Percentiles rank a stretch among this genome's conserved stretches.
Conservation (phyloP, 1,140 invertebrate species). For the Spodoptera litura region DNA sequence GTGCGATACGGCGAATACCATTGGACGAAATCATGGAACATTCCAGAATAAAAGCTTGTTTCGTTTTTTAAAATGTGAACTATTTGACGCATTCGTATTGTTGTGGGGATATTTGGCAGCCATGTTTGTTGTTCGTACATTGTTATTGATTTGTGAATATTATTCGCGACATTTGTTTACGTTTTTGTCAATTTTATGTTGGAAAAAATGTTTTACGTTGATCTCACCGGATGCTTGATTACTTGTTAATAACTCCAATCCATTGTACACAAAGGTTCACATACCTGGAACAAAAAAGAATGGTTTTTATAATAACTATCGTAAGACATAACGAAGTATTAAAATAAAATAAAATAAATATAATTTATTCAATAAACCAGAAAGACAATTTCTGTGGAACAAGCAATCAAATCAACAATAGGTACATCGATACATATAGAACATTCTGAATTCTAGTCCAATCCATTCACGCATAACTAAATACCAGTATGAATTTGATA, state of each 20-base stretch:
- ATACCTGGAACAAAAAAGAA: conserved; percentile 57
- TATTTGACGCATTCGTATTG: conserved; percentile 26
- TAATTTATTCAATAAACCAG: not conserved
- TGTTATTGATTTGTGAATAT: conserved; percentile 17
- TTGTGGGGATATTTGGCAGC: not conserved
- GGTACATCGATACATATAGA: too few relatives aligned
- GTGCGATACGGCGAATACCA: conserved; percentile 24
- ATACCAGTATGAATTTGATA: not conserved
- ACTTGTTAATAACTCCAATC: not conserved
- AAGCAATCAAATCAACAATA: too few relatives aligned
- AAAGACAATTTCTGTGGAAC: too few relatives aligned
- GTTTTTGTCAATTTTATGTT: not conserved
- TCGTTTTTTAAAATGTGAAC: conserved; percentile 45
- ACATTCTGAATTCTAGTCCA: too few relatives aligned
- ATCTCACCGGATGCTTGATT: not conserved
- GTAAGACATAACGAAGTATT: too few relatives aligned
- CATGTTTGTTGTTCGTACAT: conserved; percentile 26
- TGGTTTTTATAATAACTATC: too few relatives aligned
- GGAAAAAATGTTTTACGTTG: not conserved
- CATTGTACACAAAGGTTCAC: conserved; percentile 37
- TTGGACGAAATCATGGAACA: conserved; percentile 5
- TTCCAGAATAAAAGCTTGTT: conserved; percentile 10
- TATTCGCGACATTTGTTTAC: not conserved
- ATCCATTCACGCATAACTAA: not conserved
- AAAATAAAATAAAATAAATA: conserved; percentile 1